Percentiles rank a stretch among this genome's conserved stretches.
phyloP scores from a whole-genome alignment of 2,888 invertebrate species.

The Ornithoptera alexandrae region DNA sequence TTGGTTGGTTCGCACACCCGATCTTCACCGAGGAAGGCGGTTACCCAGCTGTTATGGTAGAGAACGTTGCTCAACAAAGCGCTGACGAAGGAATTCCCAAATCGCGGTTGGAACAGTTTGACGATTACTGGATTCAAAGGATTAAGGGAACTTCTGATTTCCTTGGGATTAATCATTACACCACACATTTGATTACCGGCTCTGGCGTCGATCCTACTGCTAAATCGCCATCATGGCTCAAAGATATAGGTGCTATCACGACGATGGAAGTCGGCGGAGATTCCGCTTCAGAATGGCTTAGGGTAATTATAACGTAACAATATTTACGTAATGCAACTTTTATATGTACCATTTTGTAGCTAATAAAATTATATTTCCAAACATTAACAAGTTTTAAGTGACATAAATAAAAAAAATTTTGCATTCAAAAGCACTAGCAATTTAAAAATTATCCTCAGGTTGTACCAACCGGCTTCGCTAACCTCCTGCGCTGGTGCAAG shows the following conservation, averaged over 20 bases:
- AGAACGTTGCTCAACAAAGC: slow-evolving; percentile 67
- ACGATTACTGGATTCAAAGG: slow-evolving; percentile 66
- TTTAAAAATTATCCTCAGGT: slow-evolving; percentile 52
- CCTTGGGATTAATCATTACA: slow-evolving; percentile 76
- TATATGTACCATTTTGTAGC: neutral
- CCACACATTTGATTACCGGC: slow-evolving; percentile 68
- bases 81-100: slow-evolving; percentile 60
- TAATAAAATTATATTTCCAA: neutral
- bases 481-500: slow-evolving; percentile 80
- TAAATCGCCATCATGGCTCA: slow-evolving; percentile 73
- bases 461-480: slow-evolving; percentile 81
- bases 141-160: slow-evolving; percentile 75
- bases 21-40: slow-evolving; percentile 74
- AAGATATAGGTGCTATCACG: slow-evolving; percentile 71
- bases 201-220: slow-evolving; percentile 65
- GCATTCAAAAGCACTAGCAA: neutral
- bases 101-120: slow-evolving; percentile 71
- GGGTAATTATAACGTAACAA: slow-evolving; percentile 46
- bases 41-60: slow-evolving; percentile 71
- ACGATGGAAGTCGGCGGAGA: slow-evolving; percentile 69
- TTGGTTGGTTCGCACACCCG: slow-evolving; percentile 79
- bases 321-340: neutral
- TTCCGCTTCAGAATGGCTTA: slow-evolving; percentile 74
- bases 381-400: neutral
- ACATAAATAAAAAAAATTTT: neutral